Evolutionary conservation across 2,113 vertebrate genomes (phyloP), one percentile per base, ranked within the genome.

Genomic region (Oryzias curvinotus): DNA sequence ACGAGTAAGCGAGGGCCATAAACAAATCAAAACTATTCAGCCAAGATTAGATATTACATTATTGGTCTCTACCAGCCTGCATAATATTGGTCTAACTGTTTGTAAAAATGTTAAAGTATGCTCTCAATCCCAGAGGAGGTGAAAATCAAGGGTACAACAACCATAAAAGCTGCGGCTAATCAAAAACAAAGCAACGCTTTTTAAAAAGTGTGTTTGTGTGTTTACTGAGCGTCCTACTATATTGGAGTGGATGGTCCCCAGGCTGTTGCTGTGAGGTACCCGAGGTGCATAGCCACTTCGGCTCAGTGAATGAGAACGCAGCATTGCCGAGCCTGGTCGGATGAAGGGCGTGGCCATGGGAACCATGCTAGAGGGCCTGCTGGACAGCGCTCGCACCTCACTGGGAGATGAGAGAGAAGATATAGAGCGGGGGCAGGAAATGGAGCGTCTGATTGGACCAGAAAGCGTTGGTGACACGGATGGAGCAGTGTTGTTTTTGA

Each of bases 371-470:
- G 91, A 45, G 12, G 93, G 83, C 68, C 93, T 93, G 65, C 90
- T 91, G 57, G 93, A 91, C 28, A 88, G 50, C 0, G 91, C 84
- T 25, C 94, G 93, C 4, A 68, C 86, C 60, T 98, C 96, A 21
- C 57, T 90, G 62, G 93, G 92, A 1, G 93, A 90, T 26, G 89
- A 89, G 26, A 97, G 84, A 19, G 94, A 74, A 17, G 96, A 92
- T 56, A 99, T 97, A 61, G 96, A 98, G 43, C 97, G 95, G 7
- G 97, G 97, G 77, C 96, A 99, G 68, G 96, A 98, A 75, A 98
- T 93, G 26, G 97, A 98, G 70, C 96, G 95, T 47, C 95, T 90
- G 63, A 98, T 98, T 71, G 94, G 91, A 21, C 92, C 92, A 21
- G 93, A 57, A 7, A 91, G 83, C 5, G 90, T 84, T 0, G 93